Evolutionary conservation across 2,797 vertebrate species (phyloP).

Genomic region (Acanthurus leucopareius): DNA sequence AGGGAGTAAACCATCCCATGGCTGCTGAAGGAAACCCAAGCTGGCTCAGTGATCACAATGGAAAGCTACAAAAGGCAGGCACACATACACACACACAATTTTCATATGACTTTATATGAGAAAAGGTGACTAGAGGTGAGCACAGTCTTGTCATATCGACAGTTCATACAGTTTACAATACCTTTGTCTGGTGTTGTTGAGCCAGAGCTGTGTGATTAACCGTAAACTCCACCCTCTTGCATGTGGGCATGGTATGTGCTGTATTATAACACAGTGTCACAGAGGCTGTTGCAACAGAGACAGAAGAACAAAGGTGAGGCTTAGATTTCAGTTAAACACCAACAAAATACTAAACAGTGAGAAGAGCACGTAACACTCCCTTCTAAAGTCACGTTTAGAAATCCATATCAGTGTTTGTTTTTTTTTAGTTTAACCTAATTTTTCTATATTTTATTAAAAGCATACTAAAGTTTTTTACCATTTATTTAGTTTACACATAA

Average conservation of each 20-base stretch:
- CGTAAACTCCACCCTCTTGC: constrained; percentile 78
- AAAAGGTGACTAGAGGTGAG: neutral
- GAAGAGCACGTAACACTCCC: neutral
- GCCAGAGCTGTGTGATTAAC: constrained; percentile 47
- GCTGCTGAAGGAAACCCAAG: constrained; percentile 57
- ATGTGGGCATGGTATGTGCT: constrained; percentile 37
- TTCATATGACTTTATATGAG: neutral
- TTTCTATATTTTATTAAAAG: too few relatives aligned
- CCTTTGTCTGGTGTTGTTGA: constrained; percentile 57
- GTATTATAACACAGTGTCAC: constrained; percentile 73
- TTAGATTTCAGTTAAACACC: neutral
- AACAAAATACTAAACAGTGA: neutral
- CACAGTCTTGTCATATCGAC: neutral
- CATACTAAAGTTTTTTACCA: too few relatives aligned
- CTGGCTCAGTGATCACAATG: constrained; percentile 54
- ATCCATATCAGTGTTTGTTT: neutral
- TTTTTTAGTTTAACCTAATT: neutral
- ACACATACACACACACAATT: constrained; percentile 5
- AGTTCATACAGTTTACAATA: constrained; percentile 38
- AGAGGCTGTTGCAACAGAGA: constrained; percentile 61
- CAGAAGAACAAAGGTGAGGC: constrained; percentile 1
- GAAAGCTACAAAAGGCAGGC: constrained; percentile 60
- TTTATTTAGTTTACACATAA: neutral
- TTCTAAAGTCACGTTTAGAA: neutral
- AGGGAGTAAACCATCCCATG: constrained; percentile 21